phyloP scores from a whole-genome alignment of 2,888 invertebrate species.

The Scotopteryx bipunctaria region DNA sequence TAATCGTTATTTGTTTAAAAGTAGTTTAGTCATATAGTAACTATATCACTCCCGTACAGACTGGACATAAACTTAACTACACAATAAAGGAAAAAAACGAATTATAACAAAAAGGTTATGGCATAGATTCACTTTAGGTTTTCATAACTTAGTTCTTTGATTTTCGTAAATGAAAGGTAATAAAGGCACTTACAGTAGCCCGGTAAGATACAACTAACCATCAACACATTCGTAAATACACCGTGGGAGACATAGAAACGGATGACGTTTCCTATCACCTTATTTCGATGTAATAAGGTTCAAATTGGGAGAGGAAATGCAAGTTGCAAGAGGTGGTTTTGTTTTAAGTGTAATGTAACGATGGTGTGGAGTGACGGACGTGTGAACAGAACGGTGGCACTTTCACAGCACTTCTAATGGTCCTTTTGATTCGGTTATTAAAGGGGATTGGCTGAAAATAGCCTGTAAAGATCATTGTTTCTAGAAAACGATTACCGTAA shows the following conservation, averaged over 20 bases:
- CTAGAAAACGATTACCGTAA: neutral
- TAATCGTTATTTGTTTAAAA: too few relatives aligned
- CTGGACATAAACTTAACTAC: too few relatives aligned
- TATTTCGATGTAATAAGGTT: slow-evolving; percentile 41
- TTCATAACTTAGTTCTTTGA: too few relatives aligned
- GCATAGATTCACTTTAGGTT: too few relatives aligned
- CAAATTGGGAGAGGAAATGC: slow-evolving; percentile 22
- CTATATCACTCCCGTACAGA: too few relatives aligned
- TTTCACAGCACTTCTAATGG: slow-evolving; percentile 65
- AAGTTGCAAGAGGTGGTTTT: slow-evolving; percentile 25
- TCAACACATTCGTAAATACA: slow-evolving; percentile 55
- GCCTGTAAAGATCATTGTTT: slow-evolving; percentile 6
- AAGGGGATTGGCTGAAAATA: slow-evolving; percentile 40
- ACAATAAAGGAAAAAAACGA: too few relatives aligned
- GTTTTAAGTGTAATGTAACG: slow-evolving; percentile 48
- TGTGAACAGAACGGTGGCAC: slow-evolving; percentile 66
- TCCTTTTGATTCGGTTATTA: slow-evolving; percentile 45
- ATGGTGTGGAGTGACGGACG: slow-evolving; percentile 67
- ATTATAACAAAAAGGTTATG: too few relatives aligned
- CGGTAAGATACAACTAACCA: slow-evolving; percentile 18
- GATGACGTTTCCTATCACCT: slow-evolving; percentile 32
- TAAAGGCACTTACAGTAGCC: slow-evolving; percentile 12
- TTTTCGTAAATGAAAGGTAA: neutral
- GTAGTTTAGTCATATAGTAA: too few relatives aligned
- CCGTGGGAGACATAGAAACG: slow-evolving; percentile 60